Base-by-base conservation (phyloP, 1,140 invertebrate species). In the Metopolophium dirhodum region DNA sequence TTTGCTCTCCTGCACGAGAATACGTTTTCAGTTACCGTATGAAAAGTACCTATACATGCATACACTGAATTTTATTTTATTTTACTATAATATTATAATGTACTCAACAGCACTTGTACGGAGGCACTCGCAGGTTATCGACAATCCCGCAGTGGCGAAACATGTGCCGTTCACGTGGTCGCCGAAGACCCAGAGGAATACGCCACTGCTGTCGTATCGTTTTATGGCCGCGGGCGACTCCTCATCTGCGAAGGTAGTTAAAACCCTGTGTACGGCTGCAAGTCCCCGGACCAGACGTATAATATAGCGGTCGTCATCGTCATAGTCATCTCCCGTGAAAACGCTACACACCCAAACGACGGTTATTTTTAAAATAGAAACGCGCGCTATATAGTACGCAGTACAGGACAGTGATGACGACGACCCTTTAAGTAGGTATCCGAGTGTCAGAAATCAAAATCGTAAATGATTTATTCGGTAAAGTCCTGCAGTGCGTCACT, bases 281-380 rank as follows among this genome's bases (percentile, higher is more conserved):
- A 6, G 9, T 26, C 41, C 9, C 37, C 83, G 35, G 83, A 11
- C 37, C 85, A 30, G 85, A 85, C 85, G 8, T 7, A 23, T 1
- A 18, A 18, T 14, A 18, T 18, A 23, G 7, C 22, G 22, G 37
- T 18, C 35, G 37, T 83, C 37, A 82, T 83, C 37, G 83, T 83
- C 41, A 7, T 68, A 68, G 35, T 20, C 83, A 7, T 45, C 83
- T 18, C 26, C 37, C 11, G 85, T 86, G 61, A n/a, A 77, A 77
- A 77, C 30, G n/a, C 61, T 7, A 7, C 8, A 8, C 23, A 18
- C 61, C 41, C 7, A 41, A 54, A 54, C 30, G 77, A 37, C 77
- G 77, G 91, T 92, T 92, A 92, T 92, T 92, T 92, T 92, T 85
- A 92, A 92, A 92, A 83, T 85, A 30, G n/a, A 51, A 54, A 51